phyloP scores from a whole-genome alignment of 2,888 invertebrate genomes.

The Fissipunctia ypsillon region DNA sequence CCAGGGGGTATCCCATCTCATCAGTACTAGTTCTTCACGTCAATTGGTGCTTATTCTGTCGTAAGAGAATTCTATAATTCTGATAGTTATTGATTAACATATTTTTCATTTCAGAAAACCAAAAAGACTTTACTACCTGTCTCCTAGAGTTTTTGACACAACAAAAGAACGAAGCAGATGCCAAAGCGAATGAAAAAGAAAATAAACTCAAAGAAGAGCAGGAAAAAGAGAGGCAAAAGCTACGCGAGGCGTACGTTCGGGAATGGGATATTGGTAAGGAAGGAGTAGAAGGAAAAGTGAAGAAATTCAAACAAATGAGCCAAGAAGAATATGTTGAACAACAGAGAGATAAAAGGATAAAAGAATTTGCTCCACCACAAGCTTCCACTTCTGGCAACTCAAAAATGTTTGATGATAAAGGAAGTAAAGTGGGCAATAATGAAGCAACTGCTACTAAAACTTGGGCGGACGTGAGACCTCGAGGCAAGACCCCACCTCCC shows the following conservation, averaged over 20 bases:
- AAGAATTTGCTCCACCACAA: conserved; percentile 95
- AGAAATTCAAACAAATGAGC: conserved; percentile 90
- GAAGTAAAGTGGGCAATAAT: conserved; percentile 71
- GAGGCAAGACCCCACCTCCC: conserved; percentile 74
- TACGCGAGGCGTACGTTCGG: conserved; percentile 90
- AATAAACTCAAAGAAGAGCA: conserved; percentile 82
- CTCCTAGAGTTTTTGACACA: conserved; percentile 85
- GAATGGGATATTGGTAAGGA: conserved; percentile 94
- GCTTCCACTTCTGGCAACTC: conserved; percentile 69
- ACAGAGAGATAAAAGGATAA: conserved; percentile 92
- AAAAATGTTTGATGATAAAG: conserved; percentile 79
- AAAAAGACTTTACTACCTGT: conserved; percentile 84
- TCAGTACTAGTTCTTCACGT: background rate
- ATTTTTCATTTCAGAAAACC: conserved; percentile 75
- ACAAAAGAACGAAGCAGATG: conserved; percentile 87
- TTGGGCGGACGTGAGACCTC: conserved; percentile 84
- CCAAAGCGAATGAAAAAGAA: conserved; percentile 84
- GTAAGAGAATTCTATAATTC: too few relatives aligned
- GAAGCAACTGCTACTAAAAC: conserved; percentile 68
- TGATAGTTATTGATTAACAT: background rate
- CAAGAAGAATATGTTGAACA: conserved; percentile 95
- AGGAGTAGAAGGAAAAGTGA: conserved; percentile 87
- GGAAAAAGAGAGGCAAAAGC: conserved; percentile 87
- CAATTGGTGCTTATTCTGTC: background rate
- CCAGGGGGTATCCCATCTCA: too few relatives aligned